These are phyloP conservation scores for Ochropleura plecta DNA, from an alignment of 2,888 invertebrate genomes.

Conservation along the genomic window DNA sequence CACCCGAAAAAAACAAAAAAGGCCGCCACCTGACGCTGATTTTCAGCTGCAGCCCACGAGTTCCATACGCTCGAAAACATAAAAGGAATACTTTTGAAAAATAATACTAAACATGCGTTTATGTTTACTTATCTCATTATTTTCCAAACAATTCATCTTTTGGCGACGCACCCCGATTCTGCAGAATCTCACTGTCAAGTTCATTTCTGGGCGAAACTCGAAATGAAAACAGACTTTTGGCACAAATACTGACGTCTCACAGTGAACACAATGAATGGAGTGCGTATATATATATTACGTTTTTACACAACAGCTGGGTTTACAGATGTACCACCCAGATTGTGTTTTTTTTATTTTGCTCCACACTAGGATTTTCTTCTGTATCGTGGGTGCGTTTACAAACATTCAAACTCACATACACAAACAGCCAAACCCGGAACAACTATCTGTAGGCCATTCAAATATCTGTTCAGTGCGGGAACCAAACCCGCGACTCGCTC, in stretches of 20 bases:
- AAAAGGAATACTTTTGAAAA: no score
- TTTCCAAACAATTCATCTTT: background rate
- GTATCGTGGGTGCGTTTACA: background rate
- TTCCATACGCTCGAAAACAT: no score
- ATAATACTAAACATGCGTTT: background rate
- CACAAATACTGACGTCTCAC: conserved; percentile 10
- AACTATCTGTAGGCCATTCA: no score
- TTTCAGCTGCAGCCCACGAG: no score
- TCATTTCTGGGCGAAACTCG: conserved; percentile 1
- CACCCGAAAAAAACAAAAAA: no score
- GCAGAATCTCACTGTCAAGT: conserved; percentile 33
- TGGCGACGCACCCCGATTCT: conserved; percentile 3
- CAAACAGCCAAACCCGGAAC: background rate
- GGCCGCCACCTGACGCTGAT: no score
- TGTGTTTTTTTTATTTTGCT: background rate
- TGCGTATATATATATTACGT: background rate
- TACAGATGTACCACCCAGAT: background rate
- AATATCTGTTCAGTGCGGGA: no score
- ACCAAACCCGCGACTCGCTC: no score
- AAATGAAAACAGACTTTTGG: conserved; percentile 33
- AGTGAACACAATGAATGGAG: conserved; percentile 2
- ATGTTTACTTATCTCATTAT: background rate
- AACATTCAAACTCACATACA: no score
- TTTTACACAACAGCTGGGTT: conserved; percentile 28
- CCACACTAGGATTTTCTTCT: no score